A percentile compares a stretch with the other conserved stretches of the same genome.
Conservation (phyloP, 1,140 invertebrate genomes). For the Grapholita molesta region DNA sequence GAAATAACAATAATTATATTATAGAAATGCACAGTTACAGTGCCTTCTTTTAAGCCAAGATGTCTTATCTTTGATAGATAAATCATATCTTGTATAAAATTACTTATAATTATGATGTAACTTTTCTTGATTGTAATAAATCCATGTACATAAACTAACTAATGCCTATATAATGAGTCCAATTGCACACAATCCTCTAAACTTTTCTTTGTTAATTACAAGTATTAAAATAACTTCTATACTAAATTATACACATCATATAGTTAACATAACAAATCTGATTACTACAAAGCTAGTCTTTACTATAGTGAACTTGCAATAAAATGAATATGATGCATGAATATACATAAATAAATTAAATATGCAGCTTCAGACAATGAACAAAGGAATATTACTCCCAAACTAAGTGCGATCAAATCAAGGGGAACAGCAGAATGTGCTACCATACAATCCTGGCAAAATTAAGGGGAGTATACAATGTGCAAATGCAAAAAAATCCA, state of each 20-base stretch:
- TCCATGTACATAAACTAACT: not conserved
- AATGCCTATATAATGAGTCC: not conserved
- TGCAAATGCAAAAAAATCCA: not conserved
- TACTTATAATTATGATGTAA: conserved; percentile 2
- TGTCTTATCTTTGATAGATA: not conserved
- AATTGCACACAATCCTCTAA: not conserved
- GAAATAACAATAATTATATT: conserved; percentile 39
- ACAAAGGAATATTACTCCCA: conserved; percentile 50
- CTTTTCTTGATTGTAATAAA: not conserved
- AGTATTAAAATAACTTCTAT: not conserved
- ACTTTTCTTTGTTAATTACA: not conserved
- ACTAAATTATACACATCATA: not conserved
- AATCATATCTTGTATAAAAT: not conserved
- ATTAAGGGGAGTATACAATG: conserved; percentile 4
- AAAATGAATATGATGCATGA: conserved; percentile 21
- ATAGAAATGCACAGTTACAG: not conserved
- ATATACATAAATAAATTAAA: conserved; percentile 35
- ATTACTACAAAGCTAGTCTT: not conserved
- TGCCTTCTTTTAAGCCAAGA: not conserved
- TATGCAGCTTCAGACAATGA: conserved; percentile 44
- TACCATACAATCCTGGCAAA: conserved; percentile 48
- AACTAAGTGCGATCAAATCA: conserved; percentile 42
- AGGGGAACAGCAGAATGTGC: conserved; percentile 49
- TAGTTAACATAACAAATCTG: not conserved
- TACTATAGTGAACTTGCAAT: conserved; percentile 19